Evolutionary conservation across 2,797 vertebrate species (phyloP).

Genomic region (Cynopterus sphinx): DNA sequence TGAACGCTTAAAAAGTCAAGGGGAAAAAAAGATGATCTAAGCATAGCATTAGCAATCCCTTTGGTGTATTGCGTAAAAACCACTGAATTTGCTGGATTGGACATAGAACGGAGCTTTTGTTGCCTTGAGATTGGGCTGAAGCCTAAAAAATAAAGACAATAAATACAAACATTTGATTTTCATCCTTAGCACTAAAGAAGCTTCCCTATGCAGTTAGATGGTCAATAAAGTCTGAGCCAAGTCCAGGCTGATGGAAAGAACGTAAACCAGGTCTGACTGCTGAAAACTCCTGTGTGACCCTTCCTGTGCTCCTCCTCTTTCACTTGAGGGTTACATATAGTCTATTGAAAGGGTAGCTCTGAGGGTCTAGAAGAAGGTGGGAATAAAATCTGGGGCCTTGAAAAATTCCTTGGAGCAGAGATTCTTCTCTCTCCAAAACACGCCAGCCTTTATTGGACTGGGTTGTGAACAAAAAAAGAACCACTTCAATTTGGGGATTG

Average conservation of each 20-base stretch:
- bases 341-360: neutral
- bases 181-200: neutral
- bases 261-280: neutral
- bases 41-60: neutral
- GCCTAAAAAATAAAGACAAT: neutral
- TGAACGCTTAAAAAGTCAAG: neutral
- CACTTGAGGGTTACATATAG: neutral
- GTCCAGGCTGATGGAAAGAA: neutral
- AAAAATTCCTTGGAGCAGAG: neutral
- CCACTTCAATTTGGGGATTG: neutral
- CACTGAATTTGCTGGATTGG: neutral
- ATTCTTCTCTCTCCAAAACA: neutral
- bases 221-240: neutral
- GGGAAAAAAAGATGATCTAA: neutral
- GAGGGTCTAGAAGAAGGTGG: neutral
- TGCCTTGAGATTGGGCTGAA: neutral
- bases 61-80: neutral
- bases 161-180: neutral
- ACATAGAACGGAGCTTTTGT: neutral
- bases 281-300: neutral
- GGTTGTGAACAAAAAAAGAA: neutral
- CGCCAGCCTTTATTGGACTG: neutral
- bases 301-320: neutral
- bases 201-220: neutral
- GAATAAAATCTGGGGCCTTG: neutral